Percentiles rank a stretch among this genome's conserved stretches.
phyloP scores from a whole-genome alignment of 2,888 invertebrate species.

The Ypsolopha sequella region DNA sequence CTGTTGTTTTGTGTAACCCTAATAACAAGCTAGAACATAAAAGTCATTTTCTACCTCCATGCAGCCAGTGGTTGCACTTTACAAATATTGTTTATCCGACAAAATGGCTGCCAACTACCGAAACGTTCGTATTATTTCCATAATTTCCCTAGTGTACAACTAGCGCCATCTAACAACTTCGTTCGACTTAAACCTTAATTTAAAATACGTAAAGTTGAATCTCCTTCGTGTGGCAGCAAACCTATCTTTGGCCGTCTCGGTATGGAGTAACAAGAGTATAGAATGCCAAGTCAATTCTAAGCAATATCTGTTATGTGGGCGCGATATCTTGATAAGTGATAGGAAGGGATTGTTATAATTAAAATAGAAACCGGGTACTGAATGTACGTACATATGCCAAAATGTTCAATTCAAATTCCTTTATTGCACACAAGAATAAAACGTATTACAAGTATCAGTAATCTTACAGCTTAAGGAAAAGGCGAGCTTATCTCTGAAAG shows the following conservation, averaged over 20 bases:
- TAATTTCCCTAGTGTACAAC: slow-evolving; percentile 37
- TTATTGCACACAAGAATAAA: too few species aligned
- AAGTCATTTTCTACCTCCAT: neutral
- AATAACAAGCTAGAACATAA: too few species aligned
- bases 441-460: too few species aligned
- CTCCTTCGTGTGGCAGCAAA: neutral
- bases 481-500: too few species aligned
- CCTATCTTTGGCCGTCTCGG: neutral
- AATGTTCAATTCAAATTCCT: too few species aligned
- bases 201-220: neutral
- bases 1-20: too few species aligned
- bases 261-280: neutral
- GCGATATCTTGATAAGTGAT: slow-evolving; percentile 2
- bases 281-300: slow-evolving; percentile 2
- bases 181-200: neutral
- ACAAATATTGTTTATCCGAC: slow-evolving; percentile 38
- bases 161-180: slow-evolving; percentile 5
- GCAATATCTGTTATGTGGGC: neutral
- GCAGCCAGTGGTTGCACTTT: slow-evolving; percentile 15
- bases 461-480: too few species aligned
- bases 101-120: slow-evolving; percentile 37
- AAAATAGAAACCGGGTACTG: too few species aligned
- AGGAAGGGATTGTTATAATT: neutral
- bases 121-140: slow-evolving; percentile 29
- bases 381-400: too few species aligned